phyloP scores from a whole-genome alignment of 1,140 invertebrate genomes.

The Thalassaphorura encarpata region DNA sequence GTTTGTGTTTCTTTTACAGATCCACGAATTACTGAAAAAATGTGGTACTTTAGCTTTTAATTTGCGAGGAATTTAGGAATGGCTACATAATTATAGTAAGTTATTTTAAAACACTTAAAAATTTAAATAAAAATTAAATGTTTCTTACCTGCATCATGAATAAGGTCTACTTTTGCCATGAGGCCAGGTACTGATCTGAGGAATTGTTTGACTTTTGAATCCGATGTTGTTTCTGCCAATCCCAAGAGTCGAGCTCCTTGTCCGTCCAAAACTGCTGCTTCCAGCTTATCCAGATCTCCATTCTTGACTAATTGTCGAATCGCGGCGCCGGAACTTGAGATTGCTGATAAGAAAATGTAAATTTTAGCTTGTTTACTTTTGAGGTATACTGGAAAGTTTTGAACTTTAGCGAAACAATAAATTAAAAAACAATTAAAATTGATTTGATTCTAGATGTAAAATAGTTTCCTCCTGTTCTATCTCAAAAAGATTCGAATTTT shows the following conservation, averaged over 20 bases:
- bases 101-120: not conserved
- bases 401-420: not conserved
- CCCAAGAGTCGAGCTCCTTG: constrained; percentile 60
- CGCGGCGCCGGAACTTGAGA: constrained; percentile 24
- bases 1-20: constrained; percentile 52
- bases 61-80: no score
- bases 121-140: not conserved
- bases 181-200: constrained; percentile 55
- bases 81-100: not conserved
- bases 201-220: constrained; percentile 42
- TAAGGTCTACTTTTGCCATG: constrained; percentile 48
- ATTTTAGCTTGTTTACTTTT: no score
- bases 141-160: constrained; percentile 56
- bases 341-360: constrained; percentile 14
- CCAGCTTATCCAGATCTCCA: constrained; percentile 62
- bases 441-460: not conserved
- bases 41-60: no score
- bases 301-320: constrained; percentile 33
- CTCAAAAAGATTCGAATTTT: no score
- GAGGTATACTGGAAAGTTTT: no score
- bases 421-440: not conserved
- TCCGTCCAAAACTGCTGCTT: constrained; percentile 64
- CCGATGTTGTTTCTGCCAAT: constrained; percentile 24
- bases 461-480: not conserved
- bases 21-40: constrained; percentile 39